phyloP scores from a whole-genome alignment of 2,888 invertebrate species.

The Coronaproctus castanopsis region DNA sequence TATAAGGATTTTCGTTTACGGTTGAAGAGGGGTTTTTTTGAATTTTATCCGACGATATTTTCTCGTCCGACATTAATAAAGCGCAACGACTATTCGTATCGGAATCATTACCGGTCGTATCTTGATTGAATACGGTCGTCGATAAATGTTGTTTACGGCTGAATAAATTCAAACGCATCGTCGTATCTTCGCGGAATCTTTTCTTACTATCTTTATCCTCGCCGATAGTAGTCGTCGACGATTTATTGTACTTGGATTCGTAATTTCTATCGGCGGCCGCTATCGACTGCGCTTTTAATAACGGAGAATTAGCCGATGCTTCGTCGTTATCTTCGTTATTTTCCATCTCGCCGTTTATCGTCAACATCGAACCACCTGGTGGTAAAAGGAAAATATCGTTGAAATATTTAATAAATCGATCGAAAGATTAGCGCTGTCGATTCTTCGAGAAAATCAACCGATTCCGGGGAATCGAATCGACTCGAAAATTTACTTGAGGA shows the following conservation, averaged over 20 bases:
- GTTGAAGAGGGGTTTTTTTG: no score
- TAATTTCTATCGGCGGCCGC: not conserved
- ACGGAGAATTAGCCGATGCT: conserved; percentile 7
- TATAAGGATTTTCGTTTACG: no score
- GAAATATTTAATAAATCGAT: no score
- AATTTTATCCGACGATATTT: conserved; percentile 21
- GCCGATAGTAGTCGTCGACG: no score
- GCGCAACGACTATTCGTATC: conserved; percentile 37
- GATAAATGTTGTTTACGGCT: conserved; percentile 8
- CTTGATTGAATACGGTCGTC: conserved; percentile 3
- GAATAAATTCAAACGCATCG: conserved; percentile 4
- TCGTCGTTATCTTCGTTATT: conserved; percentile 3
- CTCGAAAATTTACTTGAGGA: no score
- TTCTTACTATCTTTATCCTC: not conserved
- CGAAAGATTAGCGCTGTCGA: no score
- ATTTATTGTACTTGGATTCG: not conserved
- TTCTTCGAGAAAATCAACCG: no score
- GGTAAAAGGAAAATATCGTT: no score
- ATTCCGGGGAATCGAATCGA: no score
- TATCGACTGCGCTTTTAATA: not conserved
- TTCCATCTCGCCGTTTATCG: conserved; percentile 6
- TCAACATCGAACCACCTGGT: not conserved
- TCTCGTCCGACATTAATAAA: conserved; percentile 27
- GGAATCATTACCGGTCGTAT: conserved; percentile 32
- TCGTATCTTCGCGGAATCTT: not conserved